Base-by-base conservation (phyloP, 2,113 vertebrate species). In the Origma solitaria region DNA sequence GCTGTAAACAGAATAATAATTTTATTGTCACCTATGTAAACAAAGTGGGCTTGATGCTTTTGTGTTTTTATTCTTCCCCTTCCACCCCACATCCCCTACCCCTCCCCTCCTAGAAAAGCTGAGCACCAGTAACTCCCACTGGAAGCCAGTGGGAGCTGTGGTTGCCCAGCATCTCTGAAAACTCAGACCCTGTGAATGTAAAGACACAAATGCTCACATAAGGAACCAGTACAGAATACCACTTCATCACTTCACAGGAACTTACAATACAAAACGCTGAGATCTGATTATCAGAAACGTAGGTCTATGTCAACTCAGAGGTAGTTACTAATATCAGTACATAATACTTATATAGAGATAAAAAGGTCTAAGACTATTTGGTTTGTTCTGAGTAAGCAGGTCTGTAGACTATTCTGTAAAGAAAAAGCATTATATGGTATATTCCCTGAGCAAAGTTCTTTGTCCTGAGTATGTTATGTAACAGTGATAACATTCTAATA, bases 361-460 rank as follows among this genome's bases (percentile, higher is more conserved):
- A 88, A 98, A 98, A 98, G 86, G 95, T 97, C 97, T 97, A 97
- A 97, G 97, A 97, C 97, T 97, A 98, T 98, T 98, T 98, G 98
- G 98, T 98, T 98, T 98, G 98, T 97, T 98, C 95, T 90, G 97
- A 98, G 90, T 95, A 97, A 98, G 98, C 96, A 98, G 96, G 96
- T 96, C 96, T 97, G 96, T 95, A 98, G 98, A 97, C 96, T 95
- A 97, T 92, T 96, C 97, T 98, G 98, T 97, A 98, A 99, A 98
- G 97, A 98, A 98, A 98, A 98, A 97, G 84, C 86, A 98, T 98
- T 96, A 98, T 97, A 98, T 98, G 98, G 98, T 99, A 98, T 98
- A 98, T 99, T 99, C 99, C 99, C 99, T 99, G 99, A 99, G 99
- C 98, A 98, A 98, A 99, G 98, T 98, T 99, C 96, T 98, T 99